These are phyloP conservation scores for Sibirionetta formosa DNA, from an alignment of 2,797 vertebrate species.

Conservation along the genomic window DNA sequence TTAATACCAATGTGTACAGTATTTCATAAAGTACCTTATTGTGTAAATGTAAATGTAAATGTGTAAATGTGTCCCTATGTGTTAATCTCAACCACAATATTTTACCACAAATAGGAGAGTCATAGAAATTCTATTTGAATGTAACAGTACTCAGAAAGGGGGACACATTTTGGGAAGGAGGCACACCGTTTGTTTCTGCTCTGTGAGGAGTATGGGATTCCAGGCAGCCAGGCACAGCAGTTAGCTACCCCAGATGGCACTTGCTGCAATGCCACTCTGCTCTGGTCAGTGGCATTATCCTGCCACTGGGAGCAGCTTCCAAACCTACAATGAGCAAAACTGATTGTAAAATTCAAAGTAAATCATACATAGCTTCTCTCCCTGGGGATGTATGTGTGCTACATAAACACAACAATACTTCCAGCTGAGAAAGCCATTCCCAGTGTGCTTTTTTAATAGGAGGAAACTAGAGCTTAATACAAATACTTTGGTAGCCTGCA, in stretches of 20 bases:
- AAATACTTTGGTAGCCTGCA: background rate
- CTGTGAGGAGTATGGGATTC: background rate
- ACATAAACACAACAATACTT: background rate
- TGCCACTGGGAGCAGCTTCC: background rate
- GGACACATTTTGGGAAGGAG: background rate
- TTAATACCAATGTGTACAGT: background rate
- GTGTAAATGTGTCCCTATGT: background rate
- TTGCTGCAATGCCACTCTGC: background rate
- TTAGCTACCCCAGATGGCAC: background rate
- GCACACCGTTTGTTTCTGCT: background rate
- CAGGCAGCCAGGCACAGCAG: background rate
- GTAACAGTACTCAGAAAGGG: background rate
- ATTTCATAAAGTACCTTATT: background rate
- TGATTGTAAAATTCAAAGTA: conserved; percentile 40
- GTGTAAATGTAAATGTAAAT: background rate
- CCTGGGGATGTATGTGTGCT: background rate
- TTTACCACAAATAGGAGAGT: background rate
- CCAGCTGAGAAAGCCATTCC: conserved; percentile 20
- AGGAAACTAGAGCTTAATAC: conserved; percentile 19
- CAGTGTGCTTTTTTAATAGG: background rate
- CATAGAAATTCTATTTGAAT: background rate
- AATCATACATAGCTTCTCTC: conserved; percentile 17
- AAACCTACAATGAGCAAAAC: background rate
- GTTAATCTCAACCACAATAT: background rate
- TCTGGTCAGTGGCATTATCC: background rate